Evolutionary conservation across 2,113 vertebrate species (phyloP).

Genomic region (Cynoglossus semilaevis): DNA sequence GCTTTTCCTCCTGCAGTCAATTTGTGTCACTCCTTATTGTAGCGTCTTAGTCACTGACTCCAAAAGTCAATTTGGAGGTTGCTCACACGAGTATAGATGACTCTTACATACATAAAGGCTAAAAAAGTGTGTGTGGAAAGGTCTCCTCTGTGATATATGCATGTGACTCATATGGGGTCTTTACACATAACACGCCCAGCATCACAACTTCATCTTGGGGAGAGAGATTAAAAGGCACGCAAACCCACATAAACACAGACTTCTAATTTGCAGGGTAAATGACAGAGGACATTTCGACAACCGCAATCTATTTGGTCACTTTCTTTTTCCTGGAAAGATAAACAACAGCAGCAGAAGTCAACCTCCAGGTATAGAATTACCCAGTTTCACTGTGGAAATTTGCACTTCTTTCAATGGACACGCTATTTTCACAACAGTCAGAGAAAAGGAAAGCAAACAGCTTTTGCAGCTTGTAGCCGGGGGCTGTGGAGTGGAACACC

Average conservation of each 20-base stretch:
- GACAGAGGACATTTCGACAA: conserved; percentile 25
- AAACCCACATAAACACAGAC: conserved; percentile 52
- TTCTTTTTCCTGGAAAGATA: conserved; percentile 14
- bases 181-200: conserved; percentile 27
- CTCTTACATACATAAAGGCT: conserved; percentile 21
- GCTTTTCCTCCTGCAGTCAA: conserved; percentile 30
- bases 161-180: conserved; percentile 52
- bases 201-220: conserved; percentile 41
- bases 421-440: conserved; percentile 20
- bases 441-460: conserved; percentile 28
- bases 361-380: conserved; percentile 44
- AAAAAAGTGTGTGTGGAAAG: conserved; percentile 25
- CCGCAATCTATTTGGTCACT: conserved; percentile 28
- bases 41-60: conserved; percentile 52
- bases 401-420: conserved; percentile 20
- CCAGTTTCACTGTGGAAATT: neutral
- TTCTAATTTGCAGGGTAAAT: conserved; percentile 40
- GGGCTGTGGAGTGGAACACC: conserved; percentile 58
- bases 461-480: conserved; percentile 28
- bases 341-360: conserved; percentile 22
- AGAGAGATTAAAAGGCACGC: conserved; percentile 51
- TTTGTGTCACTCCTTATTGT: conserved; percentile 51
- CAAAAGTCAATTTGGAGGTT: conserved; percentile 58
- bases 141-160: conserved; percentile 19
- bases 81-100: conserved; percentile 24